Percentiles rank a stretch among this genome's conserved stretches.
Conservation (phyloP, 2,113 vertebrate species). For the Ailuropoda melanoleuca region DNA sequence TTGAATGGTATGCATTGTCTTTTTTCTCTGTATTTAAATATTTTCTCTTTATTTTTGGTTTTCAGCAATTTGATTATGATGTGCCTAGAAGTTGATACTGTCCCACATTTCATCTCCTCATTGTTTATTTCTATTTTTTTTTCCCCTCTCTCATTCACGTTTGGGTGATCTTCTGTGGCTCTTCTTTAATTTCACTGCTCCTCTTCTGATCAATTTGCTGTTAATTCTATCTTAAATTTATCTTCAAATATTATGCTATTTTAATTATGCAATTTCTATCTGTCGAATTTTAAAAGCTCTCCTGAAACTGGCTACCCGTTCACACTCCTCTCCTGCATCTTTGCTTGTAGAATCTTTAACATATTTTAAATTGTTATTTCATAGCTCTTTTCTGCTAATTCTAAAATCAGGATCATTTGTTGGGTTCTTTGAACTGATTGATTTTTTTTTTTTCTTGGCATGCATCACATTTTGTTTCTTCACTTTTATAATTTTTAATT, state of each 20-base stretch:
- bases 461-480: not conserved
- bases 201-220: not conserved
- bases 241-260: not conserved
- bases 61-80: not conserved
- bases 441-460: not conserved
- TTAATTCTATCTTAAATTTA: not conserved
- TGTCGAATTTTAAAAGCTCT: not conserved
- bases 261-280: not conserved
- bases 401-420: not conserved
- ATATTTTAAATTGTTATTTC: constrained; percentile 19
- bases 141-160: not conserved
- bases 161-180: not conserved
- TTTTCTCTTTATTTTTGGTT: not conserved
- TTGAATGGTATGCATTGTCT: not conserved
- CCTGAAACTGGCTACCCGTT: not conserved
- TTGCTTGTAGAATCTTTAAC: not conserved
- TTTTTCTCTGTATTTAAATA: not conserved
- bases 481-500: not conserved
- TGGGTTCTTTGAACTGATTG: not conserved
- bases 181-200: not conserved
- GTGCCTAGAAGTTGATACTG: no score
- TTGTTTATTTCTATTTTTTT: not conserved
- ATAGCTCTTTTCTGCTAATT: not conserved
- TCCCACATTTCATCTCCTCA: not conserved
- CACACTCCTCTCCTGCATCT: not conserved